These are phyloP conservation scores for Axea sp. DNA, from an alignment of 2,888 invertebrate genomes.

Conservation along the genomic window DNA sequence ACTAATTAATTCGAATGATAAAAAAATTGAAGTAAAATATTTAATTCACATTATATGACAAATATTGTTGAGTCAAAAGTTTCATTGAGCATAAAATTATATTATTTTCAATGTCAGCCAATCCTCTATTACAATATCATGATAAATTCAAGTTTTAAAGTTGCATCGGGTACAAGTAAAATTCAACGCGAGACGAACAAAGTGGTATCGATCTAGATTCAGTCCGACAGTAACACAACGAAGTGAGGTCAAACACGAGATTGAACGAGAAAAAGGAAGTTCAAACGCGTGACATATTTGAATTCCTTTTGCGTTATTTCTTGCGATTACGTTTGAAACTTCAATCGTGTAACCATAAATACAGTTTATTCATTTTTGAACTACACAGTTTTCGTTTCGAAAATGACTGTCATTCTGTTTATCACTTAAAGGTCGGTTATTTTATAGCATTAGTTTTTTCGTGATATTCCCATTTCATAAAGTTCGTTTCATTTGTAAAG, in stretches of 20 bases:
- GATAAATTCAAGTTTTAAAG: constrained; percentile 22
- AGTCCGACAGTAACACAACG: constrained; percentile 35
- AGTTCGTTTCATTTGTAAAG: too few species aligned
- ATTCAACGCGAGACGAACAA: constrained; percentile 11
- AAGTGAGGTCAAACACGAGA: constrained; percentile 32
- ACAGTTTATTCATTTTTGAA: constrained; percentile 1
- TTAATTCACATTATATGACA: too few species aligned
- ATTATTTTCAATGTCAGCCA: constrained; percentile 6
- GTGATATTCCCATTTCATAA: too few species aligned
- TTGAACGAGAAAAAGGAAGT: constrained; percentile 32
- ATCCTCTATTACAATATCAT: constrained; percentile 1
- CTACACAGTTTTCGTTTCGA: too few species aligned
- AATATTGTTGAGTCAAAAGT: too few species aligned
- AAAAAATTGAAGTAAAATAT: too few species aligned
- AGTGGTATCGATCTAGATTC: constrained; percentile 43
- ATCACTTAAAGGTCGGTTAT: too few species aligned
- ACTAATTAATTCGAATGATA: too few species aligned
- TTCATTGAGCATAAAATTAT: too few species aligned
- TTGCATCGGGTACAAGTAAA: constrained; percentile 18
- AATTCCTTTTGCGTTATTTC: constrained; percentile 18
- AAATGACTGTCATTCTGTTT: too few species aligned
- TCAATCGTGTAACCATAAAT: neutral
- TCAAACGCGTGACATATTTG: constrained; percentile 37
- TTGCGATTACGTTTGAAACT: constrained; percentile 15
- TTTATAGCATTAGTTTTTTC: too few species aligned